Base-by-base conservation (phyloP, 2,888 invertebrate genomes). In the Cinara cedri region DNA sequence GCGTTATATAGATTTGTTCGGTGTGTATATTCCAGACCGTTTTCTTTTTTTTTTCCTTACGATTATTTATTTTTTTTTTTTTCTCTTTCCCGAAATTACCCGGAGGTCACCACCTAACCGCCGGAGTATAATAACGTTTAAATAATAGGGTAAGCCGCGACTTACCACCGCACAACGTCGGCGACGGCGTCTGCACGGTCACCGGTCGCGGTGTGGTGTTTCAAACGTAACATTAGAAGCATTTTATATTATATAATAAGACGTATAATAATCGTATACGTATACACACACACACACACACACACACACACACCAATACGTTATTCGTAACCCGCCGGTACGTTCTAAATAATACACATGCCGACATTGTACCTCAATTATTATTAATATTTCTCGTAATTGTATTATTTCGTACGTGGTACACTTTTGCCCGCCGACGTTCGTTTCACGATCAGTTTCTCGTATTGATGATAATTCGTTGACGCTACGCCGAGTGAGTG, bases 91-190 rank as follows among this genome's bases (percentile, higher is more conserved):
- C 44, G 42, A 75, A 63, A 51, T 75, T 44, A 44, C 65, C 75
- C 54, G 21, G 65, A 54, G 75, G 75, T 54, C 65, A 26, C 24
- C n/a, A 11, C n/a, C 3, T 14, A 21, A n/a, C 24, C 16, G 72
- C 26, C 49, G 14, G 34, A 62, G 19, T 54, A 42, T 71, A 49
- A 76, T 72, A 62, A 72, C 66, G 44, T 76, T n/a, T 76, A 76
- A 76, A 76, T 76, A 76, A 76, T 66, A 76, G 76, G 66, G 65
- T 76, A 76, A 76, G 26, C 57, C 55, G 66, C 76, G 26, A 46
- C n/a, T n/a, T n/a, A n/a, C n/a, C 44, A 60, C 10, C n/a, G 9
- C n/a, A 60, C 34, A 34, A 34, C 34, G 24, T 24, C 44, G 21
- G 46, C 60, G 60, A 26, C 60, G 34, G 34, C 19, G 49, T 57